These are phyloP conservation scores for Magallana gigas DNA, from an alignment of 1,140 invertebrate genomes.

Conservation along the genomic window DNA sequence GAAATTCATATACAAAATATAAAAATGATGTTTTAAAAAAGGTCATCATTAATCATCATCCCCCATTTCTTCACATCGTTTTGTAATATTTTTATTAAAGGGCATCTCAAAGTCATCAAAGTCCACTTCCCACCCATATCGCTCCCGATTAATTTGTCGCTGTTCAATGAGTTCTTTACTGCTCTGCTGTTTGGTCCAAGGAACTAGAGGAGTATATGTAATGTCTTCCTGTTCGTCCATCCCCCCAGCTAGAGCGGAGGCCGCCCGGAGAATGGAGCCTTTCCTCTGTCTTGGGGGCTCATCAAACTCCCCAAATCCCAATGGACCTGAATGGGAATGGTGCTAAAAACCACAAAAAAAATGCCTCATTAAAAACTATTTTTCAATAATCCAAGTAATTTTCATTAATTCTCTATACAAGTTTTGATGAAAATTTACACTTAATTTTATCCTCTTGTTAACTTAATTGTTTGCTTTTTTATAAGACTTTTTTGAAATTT, in stretches of 20 bases:
- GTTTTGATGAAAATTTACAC: too few species aligned
- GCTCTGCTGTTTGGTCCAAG: conserved; percentile 77
- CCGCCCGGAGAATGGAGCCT: conserved; percentile 76
- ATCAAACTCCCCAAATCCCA: conserved; percentile 45
- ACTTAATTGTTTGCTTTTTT: too few species aligned
- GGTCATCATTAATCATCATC: conserved; percentile 63
- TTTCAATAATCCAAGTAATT: background rate
- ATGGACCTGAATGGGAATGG: conserved; percentile 14
- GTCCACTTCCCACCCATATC: conserved; percentile 79
- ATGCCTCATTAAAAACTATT: background rate
- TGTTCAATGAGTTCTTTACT: conserved; percentile 73
- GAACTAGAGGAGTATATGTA: conserved; percentile 74
- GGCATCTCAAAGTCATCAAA: conserved; percentile 80
- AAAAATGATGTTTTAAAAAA: too few species aligned
- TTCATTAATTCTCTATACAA: too few species aligned
- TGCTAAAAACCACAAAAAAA: background rate
- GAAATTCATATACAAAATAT: too few species aligned
- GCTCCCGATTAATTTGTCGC: conserved; percentile 68
- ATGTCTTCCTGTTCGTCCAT: conserved; percentile 76
- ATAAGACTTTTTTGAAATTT: too few species aligned
- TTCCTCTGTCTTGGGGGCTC: conserved; percentile 66
- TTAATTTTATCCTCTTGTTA: too few species aligned
- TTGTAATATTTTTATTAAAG: conserved; percentile 76
- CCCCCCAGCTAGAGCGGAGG: conserved; percentile 75
- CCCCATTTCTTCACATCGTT: conserved; percentile 65